phyloP scores from a whole-genome alignment of 2,797 vertebrate genomes.

The Coregonus ussuriensis region DNA sequence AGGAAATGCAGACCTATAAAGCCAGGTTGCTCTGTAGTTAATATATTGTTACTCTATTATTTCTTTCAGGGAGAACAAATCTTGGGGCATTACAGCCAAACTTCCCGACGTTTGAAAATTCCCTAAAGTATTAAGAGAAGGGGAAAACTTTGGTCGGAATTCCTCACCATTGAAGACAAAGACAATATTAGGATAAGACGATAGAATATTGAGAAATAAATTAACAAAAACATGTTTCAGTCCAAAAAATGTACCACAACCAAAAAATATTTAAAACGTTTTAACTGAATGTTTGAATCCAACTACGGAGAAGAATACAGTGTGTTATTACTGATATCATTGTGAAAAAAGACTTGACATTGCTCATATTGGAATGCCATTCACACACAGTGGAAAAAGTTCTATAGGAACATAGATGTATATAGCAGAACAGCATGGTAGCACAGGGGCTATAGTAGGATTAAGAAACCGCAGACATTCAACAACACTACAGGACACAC shows the following conservation, averaged over 20 bases:
- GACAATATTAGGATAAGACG: conserved; percentile 98
- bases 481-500: conserved; percentile 33
- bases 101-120: conserved; percentile 99
- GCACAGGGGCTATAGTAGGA: conserved; percentile 61
- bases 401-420: conserved; percentile 74
- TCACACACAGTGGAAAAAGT: conserved; percentile 65
- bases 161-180: conserved; percentile 99
- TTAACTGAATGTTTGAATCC: conserved; percentile 86
- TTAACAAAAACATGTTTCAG: conserved; percentile 62
- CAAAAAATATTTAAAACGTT: conserved; percentile 62
- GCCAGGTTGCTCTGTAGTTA: conserved; percentile 99
- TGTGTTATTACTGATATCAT: conserved; percentile 63
- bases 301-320: conserved; percentile 63
- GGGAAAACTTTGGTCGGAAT: conserved; percentile 74
- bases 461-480: conserved; percentile 51
- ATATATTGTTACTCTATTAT: conserved; percentile 99
- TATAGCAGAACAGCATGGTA: conserved; percentile 78
- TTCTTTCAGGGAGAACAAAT: conserved; percentile 99
- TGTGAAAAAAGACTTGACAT: conserved; percentile 51
- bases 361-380: conserved; percentile 73
- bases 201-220: conserved; percentile 87
- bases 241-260: conserved; percentile 46
- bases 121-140: conserved; percentile 99
- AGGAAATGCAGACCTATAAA: conserved; percentile 90
- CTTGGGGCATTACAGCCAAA: conserved; percentile 99